Percentiles rank a stretch among this genome's conserved stretches.
These are phyloP conservation scores for Caenorhabditis zanzibari DNA, from an alignment of 2,888 invertebrate genomes.

Conservation along the genomic window DNA sequence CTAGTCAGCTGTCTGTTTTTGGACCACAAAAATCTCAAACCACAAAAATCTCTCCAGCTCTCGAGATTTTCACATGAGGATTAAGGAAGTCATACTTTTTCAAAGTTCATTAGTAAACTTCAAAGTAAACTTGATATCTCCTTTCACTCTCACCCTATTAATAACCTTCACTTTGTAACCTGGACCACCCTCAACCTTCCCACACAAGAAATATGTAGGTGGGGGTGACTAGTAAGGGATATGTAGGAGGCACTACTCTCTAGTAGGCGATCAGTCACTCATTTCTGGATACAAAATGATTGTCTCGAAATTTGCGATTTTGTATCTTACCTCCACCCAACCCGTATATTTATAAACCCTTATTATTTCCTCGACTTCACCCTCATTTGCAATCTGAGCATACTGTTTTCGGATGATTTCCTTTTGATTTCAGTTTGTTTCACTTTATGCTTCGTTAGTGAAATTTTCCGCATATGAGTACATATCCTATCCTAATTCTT, in stretches of 20 bases:
- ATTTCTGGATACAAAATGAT: constrained; percentile 45
- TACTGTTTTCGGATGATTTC: constrained; percentile 8
- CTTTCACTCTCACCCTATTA: background rate
- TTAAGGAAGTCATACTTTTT: background rate
- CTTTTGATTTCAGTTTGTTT: background rate
- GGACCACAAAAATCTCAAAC: too few species aligned
- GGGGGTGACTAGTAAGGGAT: constrained; percentile 32
- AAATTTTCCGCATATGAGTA: background rate
- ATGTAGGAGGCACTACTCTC: constrained; percentile 40
- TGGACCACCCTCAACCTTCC: constrained; percentile 8
- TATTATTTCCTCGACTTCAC: background rate
- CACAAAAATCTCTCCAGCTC: background rate
- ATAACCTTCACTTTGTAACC: background rate
- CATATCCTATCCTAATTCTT: background rate
- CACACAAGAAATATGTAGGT: constrained; percentile 35
- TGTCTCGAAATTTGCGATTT: constrained; percentile 3
- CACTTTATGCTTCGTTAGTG: background rate
- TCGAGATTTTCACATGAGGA: constrained; percentile 1
- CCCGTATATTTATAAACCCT: constrained; percentile 34
- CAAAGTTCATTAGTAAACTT: background rate
- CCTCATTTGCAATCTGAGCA: background rate
- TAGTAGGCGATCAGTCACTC: constrained; percentile 22
- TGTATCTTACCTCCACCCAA: constrained; percentile 3
- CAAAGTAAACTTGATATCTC: background rate
- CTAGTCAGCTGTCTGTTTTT: background rate